Evolutionary conservation across 2,888 invertebrate species (phyloP).

Genomic region (Caenorhabditis sinica): DNA sequence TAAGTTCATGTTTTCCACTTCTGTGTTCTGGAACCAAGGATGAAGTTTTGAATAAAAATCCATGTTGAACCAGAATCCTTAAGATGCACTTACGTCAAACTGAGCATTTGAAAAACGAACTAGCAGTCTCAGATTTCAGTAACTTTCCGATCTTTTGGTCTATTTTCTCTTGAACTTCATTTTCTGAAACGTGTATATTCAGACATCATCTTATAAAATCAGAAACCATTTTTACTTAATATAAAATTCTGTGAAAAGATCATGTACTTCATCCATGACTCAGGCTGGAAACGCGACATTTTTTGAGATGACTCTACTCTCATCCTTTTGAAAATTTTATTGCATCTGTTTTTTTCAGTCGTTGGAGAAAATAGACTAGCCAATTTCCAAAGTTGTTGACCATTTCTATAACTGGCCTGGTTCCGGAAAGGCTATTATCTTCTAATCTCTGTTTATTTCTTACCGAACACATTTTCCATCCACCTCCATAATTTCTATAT

Average conservation of each 20-base stretch:
- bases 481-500: not conserved
- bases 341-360: not conserved
- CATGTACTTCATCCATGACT: conserved; percentile 34
- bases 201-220: not conserved
- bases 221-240: not conserved
- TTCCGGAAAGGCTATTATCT: not conserved
- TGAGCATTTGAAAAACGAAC: not conserved
- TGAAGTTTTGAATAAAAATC: not conserved
- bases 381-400: not conserved
- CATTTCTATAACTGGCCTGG: too few relatives aligned
- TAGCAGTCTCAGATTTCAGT: too few relatives aligned
- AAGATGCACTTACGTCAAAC: conserved; percentile 5
- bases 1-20: not conserved
- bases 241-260: conserved; percentile 28
- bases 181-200: not conserved
- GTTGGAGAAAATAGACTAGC: not conserved
- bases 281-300: conserved; percentile 9
- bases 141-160: not conserved
- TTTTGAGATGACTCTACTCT: not conserved
- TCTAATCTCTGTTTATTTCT: conserved; percentile 3
- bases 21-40: not conserved
- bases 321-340: too few relatives aligned
- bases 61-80: too few relatives aligned
- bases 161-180: not conserved
- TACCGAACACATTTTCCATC: not conserved